Evolutionary conservation across 2,888 invertebrate genomes (phyloP), one percentile per base, ranked within the genome.

Genomic region (Apocheima hispidaria): DNA sequence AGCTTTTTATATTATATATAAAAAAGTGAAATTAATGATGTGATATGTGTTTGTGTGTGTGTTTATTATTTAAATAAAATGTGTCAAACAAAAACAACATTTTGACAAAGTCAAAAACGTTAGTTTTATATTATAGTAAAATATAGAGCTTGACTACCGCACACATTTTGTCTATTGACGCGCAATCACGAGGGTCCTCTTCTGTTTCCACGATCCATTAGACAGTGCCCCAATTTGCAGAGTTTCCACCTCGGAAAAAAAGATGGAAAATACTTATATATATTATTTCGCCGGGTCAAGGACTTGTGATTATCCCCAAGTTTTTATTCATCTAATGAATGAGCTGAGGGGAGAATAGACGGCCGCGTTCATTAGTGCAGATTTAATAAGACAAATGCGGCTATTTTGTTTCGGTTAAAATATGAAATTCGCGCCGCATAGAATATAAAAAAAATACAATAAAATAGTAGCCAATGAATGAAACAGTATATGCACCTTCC

Each of bases 141-240:
- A n/a, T n/a, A 20, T 1, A 5, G 43, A 54, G 20, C 21, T 16
- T 21, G 1, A n/a, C 21, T 7, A 46, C 60, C 55, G 60, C 43
- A 44, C 10, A 9, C 2, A 28, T 30, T 30, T 7, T 20, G 5
- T 33, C 14, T 57, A 57, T 61, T 62, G 66, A 52, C 65, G 65
- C 71, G 69, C 71, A 78, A 78, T 77, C 73, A 72, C 66, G 63
- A 78, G 71, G 70, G 70, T 68, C 66, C 76, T 75, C 74, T 51
- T 65, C 71, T 71, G 75, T 68, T 78, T 72, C 82, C 76, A 79
- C 81, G 79, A 78, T 75, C 82, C 85, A 84, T 84, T 84, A 83
- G 78, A 78, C 80, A 77, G 78, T 72, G 74, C 79, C 81, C 82
- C 81, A 83, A 82, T 84, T 84, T 81, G 74, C 72, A 69, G 73